Evolutionary conservation across 2,888 invertebrate species (phyloP), one percentile per base, ranked within the genome.

Genomic region (Coleophora deauratella): DNA sequence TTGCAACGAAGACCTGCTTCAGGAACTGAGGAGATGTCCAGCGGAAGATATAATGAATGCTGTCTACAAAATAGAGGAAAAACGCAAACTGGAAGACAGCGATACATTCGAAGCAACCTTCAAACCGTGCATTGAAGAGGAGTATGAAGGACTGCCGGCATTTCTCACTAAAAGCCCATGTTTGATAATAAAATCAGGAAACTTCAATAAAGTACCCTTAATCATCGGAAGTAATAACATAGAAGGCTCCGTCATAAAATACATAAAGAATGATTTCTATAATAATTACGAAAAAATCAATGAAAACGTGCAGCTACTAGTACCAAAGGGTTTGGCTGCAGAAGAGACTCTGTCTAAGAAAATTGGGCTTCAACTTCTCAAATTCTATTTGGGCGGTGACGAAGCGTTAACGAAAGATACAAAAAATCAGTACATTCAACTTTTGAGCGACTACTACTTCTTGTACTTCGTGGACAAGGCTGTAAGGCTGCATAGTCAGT

Each of bases 151-250:
- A 0, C 72, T 75, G 46, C 69, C 75, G 15, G 66, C 74, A 32
- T 86, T 86, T 51, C 57, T 86, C 2, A 69, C 73, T 3, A 81
- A 72, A 57, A 73, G 70, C 43, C 85, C 86, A 28, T 51, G 51
- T 30, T 37, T 59, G n/a, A 65, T 84, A 37, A 50, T 85, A 40
- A 81, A 78, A 55, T 72, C 79, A 27, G 78, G 78, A 15, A 73
- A 73, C 42, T 75, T 73, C 41, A 75, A 77, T 50, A 81, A 77
- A 59, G 80, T 86, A 0, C 86, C 86, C 1, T 50, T 85, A 40
- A 75, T 86, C 36, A 80, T 82, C 35, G 86, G 86, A 11, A 72
- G 73, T 49, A 78, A 75, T 49, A 76, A 79, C 41, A 66, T 69
- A 41, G 84, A 84, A 59, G 76, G 59, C 2, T 59, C 66, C 10